Conservation (phyloP, 2,113 vertebrate species). For the Nettapus auritus region DNA sequence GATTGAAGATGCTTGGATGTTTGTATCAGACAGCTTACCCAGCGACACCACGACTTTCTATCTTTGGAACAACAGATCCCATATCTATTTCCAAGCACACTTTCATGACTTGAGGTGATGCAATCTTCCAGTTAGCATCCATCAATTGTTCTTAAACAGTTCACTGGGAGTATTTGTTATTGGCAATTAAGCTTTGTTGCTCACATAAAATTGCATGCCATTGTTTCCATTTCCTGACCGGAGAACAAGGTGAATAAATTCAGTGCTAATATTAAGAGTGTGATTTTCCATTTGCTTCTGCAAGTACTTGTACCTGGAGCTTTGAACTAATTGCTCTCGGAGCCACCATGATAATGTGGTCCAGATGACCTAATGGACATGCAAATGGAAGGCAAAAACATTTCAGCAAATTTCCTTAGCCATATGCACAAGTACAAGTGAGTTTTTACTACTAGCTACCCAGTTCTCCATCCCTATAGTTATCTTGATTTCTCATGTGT, state of each 20-base stretch:
- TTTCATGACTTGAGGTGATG: background rate
- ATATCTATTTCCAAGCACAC: background rate
- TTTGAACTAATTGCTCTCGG: background rate
- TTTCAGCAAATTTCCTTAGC: background rate
- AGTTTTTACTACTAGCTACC: background rate
- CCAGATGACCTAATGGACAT: background rate
- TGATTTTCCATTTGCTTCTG: conserved; percentile 14
- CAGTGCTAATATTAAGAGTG: background rate
- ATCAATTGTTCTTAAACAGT: conserved; percentile 49
- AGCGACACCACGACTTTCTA: background rate
- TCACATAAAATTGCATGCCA: conserved; percentile 1
- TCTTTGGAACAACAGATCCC: background rate
- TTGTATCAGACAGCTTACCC: background rate
- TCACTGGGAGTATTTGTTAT: conserved; percentile 13
- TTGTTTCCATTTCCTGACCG: conserved; percentile 61
- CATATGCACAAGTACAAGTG: background rate
- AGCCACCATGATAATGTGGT: fast-evolving
- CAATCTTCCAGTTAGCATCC: conserved; percentile 49
- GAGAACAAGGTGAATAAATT: background rate
- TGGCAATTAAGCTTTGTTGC: background rate
- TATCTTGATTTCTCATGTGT: background rate
- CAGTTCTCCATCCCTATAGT: background rate
- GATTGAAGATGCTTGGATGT: background rate
- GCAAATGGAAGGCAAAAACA: background rate
- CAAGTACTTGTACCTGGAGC: background rate